Evolutionary conservation across 2,888 invertebrate genomes (phyloP).

Genomic region (Notodonta dromedarius): DNA sequence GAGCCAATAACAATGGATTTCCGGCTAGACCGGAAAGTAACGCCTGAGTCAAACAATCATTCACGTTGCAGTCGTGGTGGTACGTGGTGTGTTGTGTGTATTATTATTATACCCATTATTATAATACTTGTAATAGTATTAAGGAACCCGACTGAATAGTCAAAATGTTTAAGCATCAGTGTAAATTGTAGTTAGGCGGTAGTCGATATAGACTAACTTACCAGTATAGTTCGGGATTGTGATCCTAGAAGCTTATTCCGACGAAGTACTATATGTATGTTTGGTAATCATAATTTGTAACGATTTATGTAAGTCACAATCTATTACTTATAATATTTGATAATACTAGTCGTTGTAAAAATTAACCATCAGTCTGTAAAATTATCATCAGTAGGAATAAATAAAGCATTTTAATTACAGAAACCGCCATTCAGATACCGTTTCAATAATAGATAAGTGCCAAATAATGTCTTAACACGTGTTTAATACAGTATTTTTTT

Average conservation of each 20-base stretch:
- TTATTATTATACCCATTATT: constrained; percentile 26
- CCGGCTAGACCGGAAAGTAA: too few species aligned
- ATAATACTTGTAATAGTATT: constrained; percentile 61
- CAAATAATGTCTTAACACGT: background rate
- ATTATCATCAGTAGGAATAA: constrained; percentile 34
- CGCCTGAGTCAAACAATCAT: too few species aligned
- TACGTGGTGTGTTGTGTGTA: constrained; percentile 23
- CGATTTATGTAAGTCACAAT: constrained; percentile 2
- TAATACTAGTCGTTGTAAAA: background rate
- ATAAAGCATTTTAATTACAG: background rate
- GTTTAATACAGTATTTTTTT: background rate
- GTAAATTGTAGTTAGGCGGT: constrained; percentile 63
- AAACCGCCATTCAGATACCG: background rate
- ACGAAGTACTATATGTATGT: constrained; percentile 1
- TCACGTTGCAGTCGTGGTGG: too few species aligned
- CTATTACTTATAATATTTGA: background rate
- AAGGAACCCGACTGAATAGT: constrained; percentile 84
- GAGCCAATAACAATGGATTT: too few species aligned
- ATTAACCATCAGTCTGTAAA: constrained; percentile 1
- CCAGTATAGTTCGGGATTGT: constrained; percentile 44
- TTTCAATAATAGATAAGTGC: background rate
- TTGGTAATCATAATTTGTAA: constrained; percentile 1
- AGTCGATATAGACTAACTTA: constrained; percentile 59
- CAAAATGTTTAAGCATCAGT: constrained; percentile 77
- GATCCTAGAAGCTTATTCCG: constrained; percentile 20